Evolutionary conservation across 1,140 invertebrate species (phyloP).

Genomic region (Pachypsylla venusta): DNA sequence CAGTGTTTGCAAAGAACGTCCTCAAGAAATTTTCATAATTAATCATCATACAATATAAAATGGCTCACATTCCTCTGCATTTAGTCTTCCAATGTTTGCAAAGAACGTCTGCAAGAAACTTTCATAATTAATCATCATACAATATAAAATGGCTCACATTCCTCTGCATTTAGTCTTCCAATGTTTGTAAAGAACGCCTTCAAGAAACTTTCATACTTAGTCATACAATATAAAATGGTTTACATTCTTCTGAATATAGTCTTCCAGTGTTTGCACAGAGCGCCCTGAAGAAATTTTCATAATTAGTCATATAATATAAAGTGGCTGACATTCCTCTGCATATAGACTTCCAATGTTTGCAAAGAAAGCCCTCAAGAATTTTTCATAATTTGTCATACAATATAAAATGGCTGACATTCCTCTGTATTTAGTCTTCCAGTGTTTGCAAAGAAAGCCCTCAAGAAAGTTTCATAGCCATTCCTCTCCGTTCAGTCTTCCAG

Average conservation of each 20-base stretch:
- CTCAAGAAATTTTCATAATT: not conserved
- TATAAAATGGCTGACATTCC: too few species aligned
- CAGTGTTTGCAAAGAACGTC: conserved; percentile 53
- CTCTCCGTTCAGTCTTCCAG: conserved; percentile 73
- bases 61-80: conserved; percentile 69
- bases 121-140: too few species aligned
- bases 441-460: conserved; percentile 44
- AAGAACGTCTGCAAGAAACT: conserved; percentile 31
- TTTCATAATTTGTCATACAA: too few species aligned
- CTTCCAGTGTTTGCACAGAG: conserved; percentile 66
- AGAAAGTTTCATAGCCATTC: conserved; percentile 37
- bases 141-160: conserved; percentile 61
- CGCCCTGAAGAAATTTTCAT: too few species aligned
- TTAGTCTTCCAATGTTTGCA: conserved; percentile 69
- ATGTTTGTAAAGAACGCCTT: conserved; percentile 47
- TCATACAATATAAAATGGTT: too few species aligned
- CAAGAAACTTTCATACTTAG: not conserved
- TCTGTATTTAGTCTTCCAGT: conserved; percentile 75
- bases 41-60: too few species aligned
- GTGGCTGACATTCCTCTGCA: too few species aligned
- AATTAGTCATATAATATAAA: too few species aligned
- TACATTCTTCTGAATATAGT: conserved; percentile 74
- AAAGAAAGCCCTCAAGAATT: too few species aligned
- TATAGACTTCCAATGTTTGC: too few species aligned
- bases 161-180: conserved; percentile 72